Conservation (phyloP, 2,113 vertebrate genomes). For the Megaceryle torquata region DNA sequence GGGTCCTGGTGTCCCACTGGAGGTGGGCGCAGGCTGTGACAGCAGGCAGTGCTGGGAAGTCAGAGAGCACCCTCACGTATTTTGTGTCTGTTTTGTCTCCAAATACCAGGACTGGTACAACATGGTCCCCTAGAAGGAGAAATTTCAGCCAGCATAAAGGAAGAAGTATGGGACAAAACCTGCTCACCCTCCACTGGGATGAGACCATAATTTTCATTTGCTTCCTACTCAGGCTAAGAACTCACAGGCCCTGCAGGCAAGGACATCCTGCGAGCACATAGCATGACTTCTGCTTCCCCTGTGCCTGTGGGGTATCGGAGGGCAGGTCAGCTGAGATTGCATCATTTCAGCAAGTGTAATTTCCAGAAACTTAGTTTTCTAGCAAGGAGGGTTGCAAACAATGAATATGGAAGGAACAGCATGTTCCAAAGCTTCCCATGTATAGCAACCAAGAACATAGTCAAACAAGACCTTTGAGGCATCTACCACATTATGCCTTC, state of each 20-base stretch:
- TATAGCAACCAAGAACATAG: not conserved
- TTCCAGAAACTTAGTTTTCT: not conserved
- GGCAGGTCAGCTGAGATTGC: not conserved
- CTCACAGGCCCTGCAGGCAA: not conserved
- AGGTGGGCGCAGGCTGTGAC: slow-evolving; percentile 83
- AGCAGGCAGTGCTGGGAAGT: slow-evolving; percentile 74
- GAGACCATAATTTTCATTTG: not conserved
- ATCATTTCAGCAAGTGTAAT: not conserved
- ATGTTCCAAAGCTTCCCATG: not conserved
- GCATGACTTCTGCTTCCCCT: not conserved
- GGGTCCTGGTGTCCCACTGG: slow-evolving; percentile 79
- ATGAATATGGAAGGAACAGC: not conserved
- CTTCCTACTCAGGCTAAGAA: not conserved
- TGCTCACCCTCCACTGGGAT: not conserved
- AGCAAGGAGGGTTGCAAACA: not conserved
- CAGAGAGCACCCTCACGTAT: slow-evolving; percentile 72
- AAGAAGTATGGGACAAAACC: not conserved
- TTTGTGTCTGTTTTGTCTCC: slow-evolving; percentile 74
- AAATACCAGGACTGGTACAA: slow-evolving; percentile 75
- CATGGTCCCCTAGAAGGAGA: slow-evolving; percentile 32
- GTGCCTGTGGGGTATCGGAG: not conserved
- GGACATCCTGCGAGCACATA: not conserved
- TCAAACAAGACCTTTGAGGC: not conserved
- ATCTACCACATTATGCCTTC: not conserved
- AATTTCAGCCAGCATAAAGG: not conserved